These are phyloP conservation scores for Daboia siamensis DNA, from an alignment of 2,113 vertebrate genomes.

Conservation along the genomic window DNA sequence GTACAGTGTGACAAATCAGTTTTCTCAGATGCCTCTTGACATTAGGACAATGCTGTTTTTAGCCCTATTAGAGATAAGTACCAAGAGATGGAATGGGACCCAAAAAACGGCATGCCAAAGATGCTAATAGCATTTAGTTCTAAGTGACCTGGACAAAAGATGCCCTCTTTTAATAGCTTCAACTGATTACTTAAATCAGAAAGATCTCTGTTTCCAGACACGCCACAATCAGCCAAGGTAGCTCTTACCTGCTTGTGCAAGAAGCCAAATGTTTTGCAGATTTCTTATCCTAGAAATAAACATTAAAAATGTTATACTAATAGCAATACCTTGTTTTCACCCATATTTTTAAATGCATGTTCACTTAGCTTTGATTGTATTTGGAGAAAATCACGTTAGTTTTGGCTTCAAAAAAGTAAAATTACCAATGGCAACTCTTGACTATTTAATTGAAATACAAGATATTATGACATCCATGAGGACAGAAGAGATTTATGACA, in stretches of 20 bases:
- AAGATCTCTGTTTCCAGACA: not conserved
- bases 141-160: not conserved
- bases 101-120: not conserved
- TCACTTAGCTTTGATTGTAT: not conserved
- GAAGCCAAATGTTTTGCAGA: constrained; percentile 78
- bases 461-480: not conserved
- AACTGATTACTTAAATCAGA: not conserved
- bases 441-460: not conserved
- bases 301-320: not conserved
- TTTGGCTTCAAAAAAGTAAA: not conserved
- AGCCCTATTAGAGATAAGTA: not conserved
- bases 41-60: not conserved
- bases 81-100: not conserved
- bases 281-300: constrained; percentile 71
- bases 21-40: not conserved
- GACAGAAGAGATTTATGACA: constrained; percentile 8
- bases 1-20: not conserved
- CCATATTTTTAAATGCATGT: not conserved
- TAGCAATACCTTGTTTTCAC: not conserved
- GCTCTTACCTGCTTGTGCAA: constrained; percentile 73
- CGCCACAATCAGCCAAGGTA: constrained; percentile 25
- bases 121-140: not conserved
- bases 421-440: not conserved
- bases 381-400: not conserved
- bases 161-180: not conserved